Evolutionary conservation across 2,797 vertebrate genomes (phyloP).

Genomic region (Malurus leucopterus): DNA sequence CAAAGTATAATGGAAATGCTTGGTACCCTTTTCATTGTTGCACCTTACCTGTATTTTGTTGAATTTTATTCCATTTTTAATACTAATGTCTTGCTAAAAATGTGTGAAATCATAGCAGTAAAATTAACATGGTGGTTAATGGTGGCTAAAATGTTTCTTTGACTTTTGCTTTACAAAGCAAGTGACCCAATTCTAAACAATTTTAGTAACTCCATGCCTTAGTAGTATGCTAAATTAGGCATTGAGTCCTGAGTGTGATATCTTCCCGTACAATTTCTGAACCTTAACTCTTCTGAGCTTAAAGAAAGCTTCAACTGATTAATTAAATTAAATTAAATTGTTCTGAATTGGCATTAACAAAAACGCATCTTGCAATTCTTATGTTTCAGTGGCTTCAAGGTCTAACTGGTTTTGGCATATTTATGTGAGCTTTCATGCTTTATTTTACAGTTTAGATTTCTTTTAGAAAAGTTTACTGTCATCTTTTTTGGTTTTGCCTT

Average conservation of each 20-base stretch:
- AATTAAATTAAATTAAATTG: not conserved
- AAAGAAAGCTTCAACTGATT: not conserved
- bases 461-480: not conserved
- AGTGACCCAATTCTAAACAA: not conserved
- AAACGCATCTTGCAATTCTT: not conserved
- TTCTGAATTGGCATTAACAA: not conserved
- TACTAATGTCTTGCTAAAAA: not conserved
- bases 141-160: not conserved
- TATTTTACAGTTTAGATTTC: not conserved
- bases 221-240: not conserved
- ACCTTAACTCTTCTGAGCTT: not conserved
- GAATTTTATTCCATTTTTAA: not conserved
- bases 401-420: not conserved
- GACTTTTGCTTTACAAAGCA: not conserved
- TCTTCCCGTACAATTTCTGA: not conserved
- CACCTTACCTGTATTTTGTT: not conserved
- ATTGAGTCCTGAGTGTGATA: not conserved
- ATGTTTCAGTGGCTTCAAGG: not conserved
- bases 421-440: not conserved
- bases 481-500: not conserved
- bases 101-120: not conserved
- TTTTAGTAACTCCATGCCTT: not conserved
- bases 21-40: not conserved
- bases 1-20: not conserved
- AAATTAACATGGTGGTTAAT: not conserved